These are phyloP conservation scores for Psittacus erithacus DNA, from an alignment of 2,113 vertebrate species.

Conservation along the genomic window DNA sequence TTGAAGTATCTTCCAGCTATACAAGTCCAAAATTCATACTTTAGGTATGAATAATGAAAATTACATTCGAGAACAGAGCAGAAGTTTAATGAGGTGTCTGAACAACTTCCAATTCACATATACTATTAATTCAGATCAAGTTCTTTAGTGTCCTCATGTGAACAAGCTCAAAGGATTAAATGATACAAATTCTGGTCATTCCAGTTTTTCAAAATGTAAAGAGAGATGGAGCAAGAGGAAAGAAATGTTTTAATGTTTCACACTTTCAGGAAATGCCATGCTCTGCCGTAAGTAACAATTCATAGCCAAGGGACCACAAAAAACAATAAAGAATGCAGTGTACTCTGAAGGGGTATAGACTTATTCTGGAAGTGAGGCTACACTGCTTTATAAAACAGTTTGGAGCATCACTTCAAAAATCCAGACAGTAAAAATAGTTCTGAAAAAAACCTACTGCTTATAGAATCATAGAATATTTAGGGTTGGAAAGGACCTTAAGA, in stretches of 20 bases:
- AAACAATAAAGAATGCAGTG: neutral
- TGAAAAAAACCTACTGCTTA: neutral
- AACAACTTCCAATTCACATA: neutral
- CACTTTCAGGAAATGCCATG: neutral
- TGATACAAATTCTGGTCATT: neutral
- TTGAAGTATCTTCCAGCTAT: neutral
- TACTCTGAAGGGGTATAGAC: neutral
- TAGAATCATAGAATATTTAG: neutral
- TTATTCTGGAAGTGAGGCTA: rapidly evolving
- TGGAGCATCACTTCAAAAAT: neutral
- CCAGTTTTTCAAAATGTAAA: neutral
- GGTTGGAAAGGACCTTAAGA: neutral
- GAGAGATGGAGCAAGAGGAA: neutral
- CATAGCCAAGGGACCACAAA: neutral
- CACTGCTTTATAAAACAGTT: neutral
- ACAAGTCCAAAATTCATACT: neutral
- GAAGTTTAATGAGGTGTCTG: neutral
- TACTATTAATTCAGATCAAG: neutral
- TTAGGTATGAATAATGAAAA: neutral
- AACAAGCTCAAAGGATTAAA: neutral
- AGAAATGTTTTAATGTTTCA: neutral
- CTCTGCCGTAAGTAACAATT: neutral
- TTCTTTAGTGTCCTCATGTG: neutral
- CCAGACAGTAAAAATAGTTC: neutral
- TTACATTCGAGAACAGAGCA: neutral